phyloP scores from a whole-genome alignment of 2,113 vertebrate species.

The Xenus cinereus region DNA sequence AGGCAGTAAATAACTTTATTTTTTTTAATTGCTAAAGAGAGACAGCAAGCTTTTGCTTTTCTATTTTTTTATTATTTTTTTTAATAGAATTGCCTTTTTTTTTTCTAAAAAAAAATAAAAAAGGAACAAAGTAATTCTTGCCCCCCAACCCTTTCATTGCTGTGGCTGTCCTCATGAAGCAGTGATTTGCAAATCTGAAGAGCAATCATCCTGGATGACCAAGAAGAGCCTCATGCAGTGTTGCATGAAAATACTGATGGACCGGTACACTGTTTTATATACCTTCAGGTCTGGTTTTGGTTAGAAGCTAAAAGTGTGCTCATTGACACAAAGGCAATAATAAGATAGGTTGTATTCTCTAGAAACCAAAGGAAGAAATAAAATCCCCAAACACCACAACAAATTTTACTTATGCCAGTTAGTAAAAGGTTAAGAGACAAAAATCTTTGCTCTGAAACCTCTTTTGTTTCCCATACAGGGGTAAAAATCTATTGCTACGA shows the following conservation, averaged over 20 bases:
- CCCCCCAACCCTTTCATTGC: not conserved
- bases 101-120: not conserved
- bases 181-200: not conserved
- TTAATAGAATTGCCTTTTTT: not conserved
- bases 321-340: not conserved
- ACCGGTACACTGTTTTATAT: not conserved
- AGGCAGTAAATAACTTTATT: not conserved
- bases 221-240: not conserved
- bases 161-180: not conserved
- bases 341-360: not conserved
- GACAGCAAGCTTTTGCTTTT: not conserved
- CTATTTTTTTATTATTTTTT: not conserved
- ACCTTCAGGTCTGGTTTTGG: not conserved
- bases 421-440: not conserved
- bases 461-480: not conserved
- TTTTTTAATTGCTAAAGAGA: not conserved
- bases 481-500: not conserved
- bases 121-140: not conserved
- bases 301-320: not conserved
- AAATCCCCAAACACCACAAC: not conserved
- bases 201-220: not conserved
- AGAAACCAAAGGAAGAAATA: not conserved
- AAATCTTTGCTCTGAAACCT: not conserved
- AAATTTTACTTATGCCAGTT: not conserved
- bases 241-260: not conserved